phyloP scores from a whole-genome alignment of 2,113 vertebrate species.

The Furnarius figulus region DNA sequence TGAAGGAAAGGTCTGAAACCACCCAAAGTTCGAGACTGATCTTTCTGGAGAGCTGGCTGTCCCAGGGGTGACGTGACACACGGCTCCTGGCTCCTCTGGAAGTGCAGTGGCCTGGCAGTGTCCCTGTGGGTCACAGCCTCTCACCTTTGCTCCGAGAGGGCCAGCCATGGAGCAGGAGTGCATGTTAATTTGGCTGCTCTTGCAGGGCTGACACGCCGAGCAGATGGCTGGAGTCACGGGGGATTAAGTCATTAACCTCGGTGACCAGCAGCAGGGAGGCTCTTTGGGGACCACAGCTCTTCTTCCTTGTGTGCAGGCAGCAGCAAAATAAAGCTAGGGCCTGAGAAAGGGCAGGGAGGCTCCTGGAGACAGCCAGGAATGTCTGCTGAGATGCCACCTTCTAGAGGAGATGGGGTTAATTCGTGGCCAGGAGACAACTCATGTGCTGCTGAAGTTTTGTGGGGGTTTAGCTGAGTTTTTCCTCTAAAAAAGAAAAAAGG shows the following conservation, averaged over 20 bases:
- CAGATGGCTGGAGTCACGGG: constrained; percentile 52
- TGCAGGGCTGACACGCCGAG: background rate
- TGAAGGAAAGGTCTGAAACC: background rate
- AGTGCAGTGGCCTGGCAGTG: fast-evolving
- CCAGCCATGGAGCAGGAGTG: background rate
- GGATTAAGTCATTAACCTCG: constrained; percentile 49
- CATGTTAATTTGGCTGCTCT: background rate
- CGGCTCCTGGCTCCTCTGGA: background rate
- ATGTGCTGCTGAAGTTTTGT: background rate
- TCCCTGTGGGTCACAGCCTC: background rate
- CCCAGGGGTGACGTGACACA: background rate
- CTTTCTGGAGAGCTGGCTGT: background rate
- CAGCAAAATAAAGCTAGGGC: background rate
- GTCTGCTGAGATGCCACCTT: background rate
- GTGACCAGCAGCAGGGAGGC: background rate
- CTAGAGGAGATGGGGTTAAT: background rate
- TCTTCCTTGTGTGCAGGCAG: background rate
- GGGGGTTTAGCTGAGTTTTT: background rate
- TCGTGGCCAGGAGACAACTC: background rate
- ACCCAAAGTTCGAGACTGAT: background rate
- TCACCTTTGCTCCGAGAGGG: background rate
- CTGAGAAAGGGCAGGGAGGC: background rate
- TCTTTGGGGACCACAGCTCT: background rate
- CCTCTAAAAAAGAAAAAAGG: too few relatives aligned
- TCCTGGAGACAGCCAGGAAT: background rate